Evolutionary conservation across 2,113 vertebrate species (phyloP).

Genomic region (Emberiza fucata): DNA sequence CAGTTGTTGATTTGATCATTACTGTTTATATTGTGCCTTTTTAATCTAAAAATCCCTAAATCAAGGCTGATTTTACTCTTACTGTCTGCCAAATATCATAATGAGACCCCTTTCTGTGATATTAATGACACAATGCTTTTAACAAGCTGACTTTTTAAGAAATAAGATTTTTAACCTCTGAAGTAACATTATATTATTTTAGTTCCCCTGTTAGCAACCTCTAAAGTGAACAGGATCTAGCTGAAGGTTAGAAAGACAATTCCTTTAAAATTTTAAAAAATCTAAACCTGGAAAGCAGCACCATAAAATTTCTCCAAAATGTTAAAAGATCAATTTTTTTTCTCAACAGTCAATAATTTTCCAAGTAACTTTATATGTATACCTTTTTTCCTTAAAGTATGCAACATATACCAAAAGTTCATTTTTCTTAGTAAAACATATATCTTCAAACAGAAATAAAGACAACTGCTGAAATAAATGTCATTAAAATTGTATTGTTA

Average conservation of each 20-base stretch:
- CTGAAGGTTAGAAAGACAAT: background rate
- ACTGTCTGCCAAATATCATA: background rate
- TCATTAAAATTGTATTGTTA: background rate
- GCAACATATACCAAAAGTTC: fast-evolving
- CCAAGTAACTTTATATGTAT: background rate
- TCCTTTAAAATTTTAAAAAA: background rate
- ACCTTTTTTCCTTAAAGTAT: background rate
- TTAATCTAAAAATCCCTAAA: background rate
- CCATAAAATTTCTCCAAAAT: background rate
- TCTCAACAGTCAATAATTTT: background rate
- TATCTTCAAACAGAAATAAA: background rate
- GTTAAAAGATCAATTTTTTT: background rate
- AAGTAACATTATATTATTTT: background rate
- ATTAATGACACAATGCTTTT: background rate
- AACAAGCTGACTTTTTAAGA: background rate
- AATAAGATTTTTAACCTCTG: background rate
- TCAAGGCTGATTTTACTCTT: background rate
- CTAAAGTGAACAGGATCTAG: background rate
- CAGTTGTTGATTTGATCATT: background rate
- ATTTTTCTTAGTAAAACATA: background rate
- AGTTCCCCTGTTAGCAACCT: background rate
- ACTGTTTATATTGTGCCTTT: background rate
- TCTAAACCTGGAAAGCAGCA: background rate
- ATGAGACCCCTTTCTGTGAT: background rate
- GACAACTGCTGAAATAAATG: background rate